Evolutionary conservation across 1,140 invertebrate genomes (phyloP), one percentile per base, ranked within the genome.

Genomic region (Druon quercuslanigerum): DNA sequence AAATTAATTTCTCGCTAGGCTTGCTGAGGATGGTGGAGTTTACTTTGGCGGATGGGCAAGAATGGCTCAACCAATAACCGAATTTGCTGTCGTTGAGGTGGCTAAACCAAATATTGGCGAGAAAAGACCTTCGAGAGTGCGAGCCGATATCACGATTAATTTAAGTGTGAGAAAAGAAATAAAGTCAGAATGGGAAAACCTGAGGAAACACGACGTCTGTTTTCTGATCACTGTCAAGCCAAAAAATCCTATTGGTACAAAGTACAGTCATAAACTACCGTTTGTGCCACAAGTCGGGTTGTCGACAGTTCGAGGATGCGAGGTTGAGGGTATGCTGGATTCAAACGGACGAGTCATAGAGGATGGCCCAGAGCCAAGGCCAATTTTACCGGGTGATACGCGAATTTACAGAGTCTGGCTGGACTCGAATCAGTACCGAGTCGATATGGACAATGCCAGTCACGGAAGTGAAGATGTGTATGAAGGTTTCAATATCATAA

Each of bases 281-380:
- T 98, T 99, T 88, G 93, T 97, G 60, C 94, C 96, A 1, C 97
- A 99, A 93, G 96, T 98, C 51, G 98, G 98, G 2, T 92, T 99
- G 66, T 94, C 94, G 0, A 97, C 95, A 87, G 97, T 99, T 0
- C 93, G 99, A 52, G 99, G 99, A 0, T 99, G 99, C 92, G 99
- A 99, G 92, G 95, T 99, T 25, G 98, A 99, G 92, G 99, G 99
- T 16, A 98, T 99, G 96, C 90, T 99, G n/a, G 98, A 99, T 89
- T 95, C 95, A 19, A 96, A 97, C 81, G 99, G 99, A 0, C 94
- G 98, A 81, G 96, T 99, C 2, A 98, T 99, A 74, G 99, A 99
- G 91, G 99, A 99, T 91, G 97, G 96, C 0, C 96, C 97, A 0
- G 97, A 99, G 82, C 97, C 97, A 1, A 93, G 95, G 78, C 97